Base-by-base conservation (phyloP, 2,888 invertebrate genomes). In the Melanchra persicariae region DNA sequence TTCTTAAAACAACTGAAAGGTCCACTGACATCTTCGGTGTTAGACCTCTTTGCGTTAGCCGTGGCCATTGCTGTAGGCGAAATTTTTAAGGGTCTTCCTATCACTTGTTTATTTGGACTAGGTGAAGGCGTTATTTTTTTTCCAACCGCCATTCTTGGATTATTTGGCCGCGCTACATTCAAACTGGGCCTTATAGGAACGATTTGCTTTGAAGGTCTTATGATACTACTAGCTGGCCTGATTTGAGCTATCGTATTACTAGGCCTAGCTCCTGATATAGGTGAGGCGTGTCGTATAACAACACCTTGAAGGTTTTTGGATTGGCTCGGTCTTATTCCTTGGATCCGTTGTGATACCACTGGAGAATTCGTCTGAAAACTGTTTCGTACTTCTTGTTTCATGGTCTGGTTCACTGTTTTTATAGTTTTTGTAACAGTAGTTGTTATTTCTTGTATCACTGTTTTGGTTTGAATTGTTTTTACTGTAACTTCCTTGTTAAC, bases 371-470 rank as follows among this genome's bases (percentile, higher is more conserved):
- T 85, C 74, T 92, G 91, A 62, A 75, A 87, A 55, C 85, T 80
- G 79, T 89, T 92, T 77, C 89, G 90, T 43, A 92, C 85, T 87
- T 93, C 92, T 86, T 95, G 93, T 74, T 94, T 93, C 30, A 91
- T 87, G 40, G 91, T 92, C 85, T 95, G 93, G 79, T 95, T 95
- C 0, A 95, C 92, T 26, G 94, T 95, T 85, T 95, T 92, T 78
- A 96, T 93, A 12, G 95, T 96, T 91, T 95, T 95, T 12, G 96
- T 96, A 4, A 96, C 95, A 43, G 96, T 96, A 61, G 95, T 95
- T 9, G 95, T 96, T 47, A 96, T 93, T 90, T 96, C 96, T 90
- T 96, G 91, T 77, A 95, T 93, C 22, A 95, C 90, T 45, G 95
- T 96, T 83, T 95, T 88, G 0, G 94, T 92, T 88, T 95, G 92